Evolutionary conservation across 2,797 vertebrate genomes (phyloP).

Genomic region (Tamandua tetradactyla): DNA sequence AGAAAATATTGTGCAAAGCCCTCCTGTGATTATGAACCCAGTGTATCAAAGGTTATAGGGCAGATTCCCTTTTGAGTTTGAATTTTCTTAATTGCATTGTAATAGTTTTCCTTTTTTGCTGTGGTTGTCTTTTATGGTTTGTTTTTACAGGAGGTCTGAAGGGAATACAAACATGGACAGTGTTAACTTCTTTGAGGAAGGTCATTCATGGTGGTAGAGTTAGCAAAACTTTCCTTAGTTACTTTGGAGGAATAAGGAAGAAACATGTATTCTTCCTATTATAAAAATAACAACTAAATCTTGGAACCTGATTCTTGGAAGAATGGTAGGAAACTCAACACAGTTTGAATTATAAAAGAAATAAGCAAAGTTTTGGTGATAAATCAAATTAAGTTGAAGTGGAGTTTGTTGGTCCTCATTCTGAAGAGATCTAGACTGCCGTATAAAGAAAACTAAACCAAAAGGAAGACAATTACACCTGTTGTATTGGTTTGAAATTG

Average conservation of each 20-base stretch:
- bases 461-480: background rate
- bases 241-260: background rate
- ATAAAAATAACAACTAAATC: constrained; percentile 15
- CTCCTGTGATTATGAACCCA: background rate
- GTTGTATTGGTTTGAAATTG: background rate
- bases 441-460: background rate
- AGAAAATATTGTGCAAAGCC: background rate
- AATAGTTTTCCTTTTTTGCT: background rate
- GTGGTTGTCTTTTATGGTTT: background rate
- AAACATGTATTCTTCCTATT: background rate
- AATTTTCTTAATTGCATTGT: background rate
- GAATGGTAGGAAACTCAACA: background rate
- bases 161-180: background rate
- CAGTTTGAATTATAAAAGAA: background rate
- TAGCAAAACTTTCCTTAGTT: background rate
- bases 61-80: background rate
- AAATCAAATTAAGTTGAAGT: constrained; percentile 18
- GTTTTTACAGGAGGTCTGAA: background rate
- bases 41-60: background rate
- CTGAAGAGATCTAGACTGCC: background rate
- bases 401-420: background rate
- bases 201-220: background rate
- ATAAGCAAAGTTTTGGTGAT: background rate
- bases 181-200: background rate
- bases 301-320: background rate